Evolutionary conservation across 2,113 vertebrate genomes (phyloP).

Genomic region (Lagopus muta): DNA sequence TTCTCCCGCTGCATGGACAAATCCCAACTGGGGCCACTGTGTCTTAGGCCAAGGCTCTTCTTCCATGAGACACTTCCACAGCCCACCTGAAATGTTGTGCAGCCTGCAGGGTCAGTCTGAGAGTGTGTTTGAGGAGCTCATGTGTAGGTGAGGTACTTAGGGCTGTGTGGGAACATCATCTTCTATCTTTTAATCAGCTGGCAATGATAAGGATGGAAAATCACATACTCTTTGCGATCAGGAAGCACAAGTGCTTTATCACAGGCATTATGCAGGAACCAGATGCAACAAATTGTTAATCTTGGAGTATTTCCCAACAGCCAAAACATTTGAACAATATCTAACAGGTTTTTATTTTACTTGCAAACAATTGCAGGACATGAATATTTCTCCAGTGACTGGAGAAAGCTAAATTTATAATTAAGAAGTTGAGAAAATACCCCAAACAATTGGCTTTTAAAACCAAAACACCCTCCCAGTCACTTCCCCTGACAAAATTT

Average conservation of each 20-base stretch:
- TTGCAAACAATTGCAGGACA: conserved; percentile 33
- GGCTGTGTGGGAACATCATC: background rate
- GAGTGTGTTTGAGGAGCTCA: background rate
- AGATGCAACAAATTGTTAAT: background rate
- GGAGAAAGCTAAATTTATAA: background rate
- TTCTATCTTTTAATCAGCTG: background rate
- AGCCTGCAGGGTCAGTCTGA: background rate
- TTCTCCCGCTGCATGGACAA: background rate
- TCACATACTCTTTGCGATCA: background rate
- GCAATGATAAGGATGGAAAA: background rate
- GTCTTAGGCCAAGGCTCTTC: background rate
- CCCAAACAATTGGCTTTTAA: conserved; percentile 3
- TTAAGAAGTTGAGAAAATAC: conserved; percentile 11
- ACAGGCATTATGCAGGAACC: background rate
- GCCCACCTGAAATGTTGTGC: background rate
- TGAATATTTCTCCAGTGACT: background rate
- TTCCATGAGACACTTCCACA: background rate
- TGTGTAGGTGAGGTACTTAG: background rate
- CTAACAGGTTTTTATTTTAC: conserved; percentile 31
- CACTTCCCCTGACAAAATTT: conserved; percentile 22
- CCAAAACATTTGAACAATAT: background rate
- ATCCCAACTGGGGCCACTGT: background rate
- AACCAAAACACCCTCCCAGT: background rate
- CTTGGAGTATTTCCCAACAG: conserved; percentile 6
- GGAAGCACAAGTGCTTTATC: background rate